Evolutionary conservation across 2,888 invertebrate species (phyloP), one percentile per base, ranked within the genome.

Genomic region (Amitus sp.): DNA sequence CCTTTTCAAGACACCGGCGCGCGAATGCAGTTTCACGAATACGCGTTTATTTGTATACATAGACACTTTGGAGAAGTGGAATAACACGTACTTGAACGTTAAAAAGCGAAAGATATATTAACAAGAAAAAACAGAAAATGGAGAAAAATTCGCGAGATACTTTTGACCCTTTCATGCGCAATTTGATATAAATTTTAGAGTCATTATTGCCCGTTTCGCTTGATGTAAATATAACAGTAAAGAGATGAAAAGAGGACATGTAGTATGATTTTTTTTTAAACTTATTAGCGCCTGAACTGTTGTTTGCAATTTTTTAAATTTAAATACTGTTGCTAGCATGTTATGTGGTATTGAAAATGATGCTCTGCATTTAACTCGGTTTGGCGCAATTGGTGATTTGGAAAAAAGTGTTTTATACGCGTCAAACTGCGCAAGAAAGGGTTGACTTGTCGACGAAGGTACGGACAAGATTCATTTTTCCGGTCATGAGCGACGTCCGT

Each of bases 11-110:
- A n/a, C n/a, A n/a, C n/a, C n/a, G n/a, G n/a, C n/a, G n/a, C 69
- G 68, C 68, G 65, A 68, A 69, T 64, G 64, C 68, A 69, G 66
- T 67, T 62, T 68, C 67, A 71, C 68, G 66, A 68, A 33, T 54
- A 61, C 61, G 61, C 68, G 64, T 67, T 69, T 66, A 70, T 70
- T 70, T 70, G 69, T 71, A 69, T 65, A 65, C 61, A 53, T 46
- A 49, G 58, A 67, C 55, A 68, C 61, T 66, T 67, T 57, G 42
- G 46, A 58, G 42, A 20, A 47, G 30, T 27, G 52, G 43, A n/a
- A n/a, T n/a, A 47, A 18, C 42, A 42, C 12, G 39, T 42, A 42
- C 12, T 20, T 15, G 42, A 18, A 20, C 9, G 42, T 18, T 42
- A 48, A 34, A 48, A 37, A 51, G 42, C 39, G 54, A 49, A 20